Conservation (phyloP, 2,113 vertebrate genomes). For the Romanogobio albipinnatus region DNA sequence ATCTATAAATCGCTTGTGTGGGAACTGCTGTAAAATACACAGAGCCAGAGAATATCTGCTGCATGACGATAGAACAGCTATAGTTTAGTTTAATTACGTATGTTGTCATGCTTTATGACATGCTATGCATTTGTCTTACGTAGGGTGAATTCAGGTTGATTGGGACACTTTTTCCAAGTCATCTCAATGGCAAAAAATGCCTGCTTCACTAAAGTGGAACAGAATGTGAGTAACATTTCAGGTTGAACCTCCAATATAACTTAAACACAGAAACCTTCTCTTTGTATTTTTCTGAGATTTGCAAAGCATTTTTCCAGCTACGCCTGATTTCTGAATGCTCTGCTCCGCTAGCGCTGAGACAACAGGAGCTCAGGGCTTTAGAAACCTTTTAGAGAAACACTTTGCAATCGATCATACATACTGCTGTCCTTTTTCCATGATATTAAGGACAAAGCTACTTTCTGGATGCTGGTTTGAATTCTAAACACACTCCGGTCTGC, state of each 20-base stretch:
- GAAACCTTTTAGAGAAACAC: constrained; percentile 37
- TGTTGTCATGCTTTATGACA: no score
- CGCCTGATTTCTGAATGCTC: neutral
- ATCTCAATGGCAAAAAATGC: no score
- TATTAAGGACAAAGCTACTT: neutral
- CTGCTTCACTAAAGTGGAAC: no score
- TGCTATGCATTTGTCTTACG: no score
- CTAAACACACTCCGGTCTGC: neutral
- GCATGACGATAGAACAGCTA: no score
- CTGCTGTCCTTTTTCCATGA: neutral
- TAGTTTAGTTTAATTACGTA: no score
- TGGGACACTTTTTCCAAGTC: no score
- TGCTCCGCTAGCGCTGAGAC: neutral
- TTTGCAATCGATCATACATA: constrained; percentile 14
- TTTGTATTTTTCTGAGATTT: neutral
- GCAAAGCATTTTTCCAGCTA: neutral
- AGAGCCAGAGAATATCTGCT: no score
- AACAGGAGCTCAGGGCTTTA: constrained; percentile 5
- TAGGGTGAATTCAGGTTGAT: no score
- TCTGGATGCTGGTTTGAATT: constrained; percentile 14
- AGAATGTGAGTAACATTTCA: no score
- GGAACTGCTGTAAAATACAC: no score
- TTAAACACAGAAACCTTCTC: neutral
- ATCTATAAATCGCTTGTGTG: no score
- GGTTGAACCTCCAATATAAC: neutral